Evolutionary conservation across 1,140 invertebrate species (phyloP).

Genomic region (Saccostrea echinata): DNA sequence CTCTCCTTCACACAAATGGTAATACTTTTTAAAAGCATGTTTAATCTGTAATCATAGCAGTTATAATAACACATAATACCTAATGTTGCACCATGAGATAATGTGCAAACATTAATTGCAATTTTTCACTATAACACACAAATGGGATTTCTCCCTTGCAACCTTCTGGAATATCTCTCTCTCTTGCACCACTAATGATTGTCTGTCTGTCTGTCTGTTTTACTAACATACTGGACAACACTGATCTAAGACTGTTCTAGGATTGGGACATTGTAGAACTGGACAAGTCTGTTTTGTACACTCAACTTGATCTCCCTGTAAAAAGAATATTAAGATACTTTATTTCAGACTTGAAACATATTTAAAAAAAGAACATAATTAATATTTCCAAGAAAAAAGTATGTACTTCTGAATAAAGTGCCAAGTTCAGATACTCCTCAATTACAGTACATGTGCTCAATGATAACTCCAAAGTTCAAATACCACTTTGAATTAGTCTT

Average conservation of each 20-base stretch:
- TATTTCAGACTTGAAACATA: too few species aligned
- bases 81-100: background rate
- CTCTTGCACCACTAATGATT: background rate
- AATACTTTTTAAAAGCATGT: background rate
- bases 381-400: too few species aligned
- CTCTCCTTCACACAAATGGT: background rate
- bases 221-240: conserved; percentile 66
- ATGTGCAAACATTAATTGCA: conserved; percentile 13
- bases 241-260: conserved; percentile 56
- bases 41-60: background rate
- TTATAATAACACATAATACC: background rate
- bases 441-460: too few species aligned
- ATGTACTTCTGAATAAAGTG: too few species aligned
- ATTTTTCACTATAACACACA: background rate
- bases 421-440: too few species aligned
- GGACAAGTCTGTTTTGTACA: conserved; percentile 65
- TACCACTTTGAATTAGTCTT: too few species aligned
- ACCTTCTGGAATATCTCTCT: background rate
- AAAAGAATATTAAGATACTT: too few species aligned
- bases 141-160: background rate
- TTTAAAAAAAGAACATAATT: too few species aligned
- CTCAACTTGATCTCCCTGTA: conserved; percentile 69
- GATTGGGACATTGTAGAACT: conserved; percentile 54
- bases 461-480: too few species aligned
- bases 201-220: background rate